Evolutionary conservation across 2,888 invertebrate genomes (phyloP).

Genomic region (Drosophila phalerata): DNA sequence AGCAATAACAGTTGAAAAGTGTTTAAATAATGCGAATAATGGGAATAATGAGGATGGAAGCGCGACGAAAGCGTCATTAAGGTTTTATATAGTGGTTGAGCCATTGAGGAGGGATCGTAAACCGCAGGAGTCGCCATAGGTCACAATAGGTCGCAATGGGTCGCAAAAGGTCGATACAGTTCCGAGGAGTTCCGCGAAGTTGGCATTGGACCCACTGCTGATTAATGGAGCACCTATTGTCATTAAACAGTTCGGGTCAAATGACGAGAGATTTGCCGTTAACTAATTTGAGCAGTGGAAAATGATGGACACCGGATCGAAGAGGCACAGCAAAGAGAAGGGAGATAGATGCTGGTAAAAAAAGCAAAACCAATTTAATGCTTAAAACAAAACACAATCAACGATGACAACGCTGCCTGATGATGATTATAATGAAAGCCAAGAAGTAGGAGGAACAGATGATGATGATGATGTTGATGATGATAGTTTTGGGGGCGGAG

Average conservation of each 20-base stretch:
- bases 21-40: constrained; percentile 18
- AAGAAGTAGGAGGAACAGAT: not conserved
- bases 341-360: constrained; percentile 5
- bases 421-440: constrained; percentile 11
- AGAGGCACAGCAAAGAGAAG: not conserved
- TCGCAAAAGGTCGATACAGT: not conserved
- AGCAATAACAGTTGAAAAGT: constrained; percentile 12
- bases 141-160: not conserved
- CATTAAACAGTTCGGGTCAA: constrained; percentile 38
- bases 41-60: constrained; percentile 7
- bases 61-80: constrained; percentile 3
- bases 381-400: constrained; percentile 21
- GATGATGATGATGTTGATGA: constrained; percentile 22
- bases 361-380: constrained; percentile 44
- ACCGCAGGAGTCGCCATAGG: constrained; percentile 27
- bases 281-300: constrained; percentile 51
- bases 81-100: constrained; percentile 15
- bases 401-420: constrained; percentile 26
- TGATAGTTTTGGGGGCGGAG: constrained; percentile 36
- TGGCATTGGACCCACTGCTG: constrained; percentile 31
- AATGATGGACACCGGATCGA: constrained; percentile 9
- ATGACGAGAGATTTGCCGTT: constrained; percentile 45
- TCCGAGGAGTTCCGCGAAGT: not conserved
- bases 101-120: constrained; percentile 26
- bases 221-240: constrained; percentile 53